Conservation (phyloP, 1,140 invertebrate species). For the Caenorhabditis remanei region DNA sequence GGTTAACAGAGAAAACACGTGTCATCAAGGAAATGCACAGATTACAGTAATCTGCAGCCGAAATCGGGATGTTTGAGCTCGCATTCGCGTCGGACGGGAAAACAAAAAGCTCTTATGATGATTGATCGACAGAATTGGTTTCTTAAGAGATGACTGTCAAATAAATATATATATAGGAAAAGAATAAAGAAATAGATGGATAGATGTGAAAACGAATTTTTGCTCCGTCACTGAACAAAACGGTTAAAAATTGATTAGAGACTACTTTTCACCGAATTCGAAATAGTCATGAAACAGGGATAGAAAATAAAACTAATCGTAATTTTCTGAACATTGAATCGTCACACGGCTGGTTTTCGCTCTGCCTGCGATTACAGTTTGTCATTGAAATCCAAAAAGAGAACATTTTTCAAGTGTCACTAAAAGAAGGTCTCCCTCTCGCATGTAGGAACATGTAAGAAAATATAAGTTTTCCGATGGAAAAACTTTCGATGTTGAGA, state of each 20-base stretch:
- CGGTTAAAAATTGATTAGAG: not conserved
- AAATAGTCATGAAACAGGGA: not conserved
- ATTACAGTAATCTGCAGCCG: slow-evolving; percentile 42
- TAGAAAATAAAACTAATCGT: not conserved
- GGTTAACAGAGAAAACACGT: slow-evolving; percentile 1
- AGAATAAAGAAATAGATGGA: not conserved
- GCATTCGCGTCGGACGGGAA: not conserved
- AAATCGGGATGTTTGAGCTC: not conserved
- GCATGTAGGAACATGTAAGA: not conserved
- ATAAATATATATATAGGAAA: not conserved
- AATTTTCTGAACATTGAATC: too few relatives aligned
- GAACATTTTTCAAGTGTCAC: not conserved
- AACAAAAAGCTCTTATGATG: slow-evolving; percentile 34
- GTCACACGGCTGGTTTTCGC: too few relatives aligned
- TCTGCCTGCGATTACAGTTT: too few relatives aligned
- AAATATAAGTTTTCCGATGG: too few relatives aligned
- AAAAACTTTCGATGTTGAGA: not conserved
- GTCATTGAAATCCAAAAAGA: too few relatives aligned
- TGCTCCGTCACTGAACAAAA: not conserved
- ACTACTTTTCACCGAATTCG: not conserved
- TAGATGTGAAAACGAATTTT: not conserved
- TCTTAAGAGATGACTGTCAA: not conserved
- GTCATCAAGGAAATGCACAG: slow-evolving; percentile 23
- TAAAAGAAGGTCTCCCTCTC: not conserved
- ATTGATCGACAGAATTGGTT: slow-evolving; percentile 16